Conservation (phyloP, 2,888 invertebrate species). For the Hoplodrina ambigua region DNA sequence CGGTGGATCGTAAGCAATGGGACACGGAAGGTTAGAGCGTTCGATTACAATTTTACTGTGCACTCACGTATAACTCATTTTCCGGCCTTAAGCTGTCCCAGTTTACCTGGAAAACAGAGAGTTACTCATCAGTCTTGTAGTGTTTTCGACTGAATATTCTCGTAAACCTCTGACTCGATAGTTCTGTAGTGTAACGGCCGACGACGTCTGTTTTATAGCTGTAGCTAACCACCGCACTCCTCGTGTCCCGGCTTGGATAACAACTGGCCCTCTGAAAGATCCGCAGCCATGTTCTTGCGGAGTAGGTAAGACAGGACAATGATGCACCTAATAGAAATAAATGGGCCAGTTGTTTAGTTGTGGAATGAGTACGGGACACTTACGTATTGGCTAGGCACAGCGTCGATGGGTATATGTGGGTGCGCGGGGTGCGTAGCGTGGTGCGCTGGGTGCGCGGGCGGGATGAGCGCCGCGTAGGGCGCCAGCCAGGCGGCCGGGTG, state of each 20-base stretch:
- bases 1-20: slow-evolving; percentile 73
- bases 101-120: slow-evolving; percentile 89
- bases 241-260: slow-evolving; percentile 46
- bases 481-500: slow-evolving; percentile 86
- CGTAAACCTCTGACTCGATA: slow-evolving; percentile 52
- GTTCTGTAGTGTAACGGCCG: slow-evolving; percentile 49
- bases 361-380: slow-evolving; percentile 67
- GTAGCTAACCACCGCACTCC: slow-evolving; percentile 57
- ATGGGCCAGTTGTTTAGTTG: slow-evolving; percentile 42
- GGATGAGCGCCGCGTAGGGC: slow-evolving; percentile 86
- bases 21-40: slow-evolving; percentile 75
- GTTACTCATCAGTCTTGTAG: slow-evolving; percentile 79
- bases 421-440: slow-evolving; percentile 83
- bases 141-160: slow-evolving; percentile 80
- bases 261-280: slow-evolving; percentile 39
- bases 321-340: slow-evolving; percentile 23
- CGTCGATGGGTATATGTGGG: slow-evolving; percentile 86
- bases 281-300: slow-evolving; percentile 20
- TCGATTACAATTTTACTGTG: slow-evolving; percentile 74
- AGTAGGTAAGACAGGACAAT: slow-evolving; percentile 15
- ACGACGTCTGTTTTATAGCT: slow-evolving; percentile 32
- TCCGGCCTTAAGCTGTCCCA: slow-evolving; percentile 91
- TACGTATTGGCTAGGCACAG: slow-evolving; percentile 89
- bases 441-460: slow-evolving; percentile 81
- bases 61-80: slow-evolving; percentile 90